phyloP scores from a whole-genome alignment of 2,113 vertebrate genomes.

The Coreoperca whiteheadi region DNA sequence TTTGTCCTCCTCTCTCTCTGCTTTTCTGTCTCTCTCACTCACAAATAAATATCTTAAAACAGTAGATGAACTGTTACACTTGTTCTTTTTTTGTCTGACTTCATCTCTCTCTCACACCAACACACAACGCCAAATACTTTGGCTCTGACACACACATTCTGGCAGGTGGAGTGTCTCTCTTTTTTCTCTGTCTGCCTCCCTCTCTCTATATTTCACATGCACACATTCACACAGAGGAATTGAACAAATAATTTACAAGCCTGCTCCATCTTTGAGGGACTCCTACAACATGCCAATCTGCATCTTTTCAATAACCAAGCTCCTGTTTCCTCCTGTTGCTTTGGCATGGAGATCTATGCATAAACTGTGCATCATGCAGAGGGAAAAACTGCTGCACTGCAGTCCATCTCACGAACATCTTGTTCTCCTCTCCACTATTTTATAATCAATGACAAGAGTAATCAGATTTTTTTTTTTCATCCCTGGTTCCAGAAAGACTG shows the following conservation, averaged over 20 bases:
- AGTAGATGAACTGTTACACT: constrained; percentile 15
- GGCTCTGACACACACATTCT: constrained; percentile 51
- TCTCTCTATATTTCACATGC: constrained; percentile 32
- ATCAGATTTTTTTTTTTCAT: constrained; percentile 56
- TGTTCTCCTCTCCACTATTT: constrained; percentile 61
- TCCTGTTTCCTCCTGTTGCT: constrained; percentile 46
- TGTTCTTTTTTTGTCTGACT: constrained; percentile 2
- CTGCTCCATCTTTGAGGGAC: constrained; percentile 47
- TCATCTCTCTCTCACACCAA: constrained; percentile 28
- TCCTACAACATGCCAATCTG: constrained; percentile 52
- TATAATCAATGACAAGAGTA: constrained; percentile 73
- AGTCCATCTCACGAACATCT: constrained; percentile 72
- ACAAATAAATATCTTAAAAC: constrained; percentile 23
- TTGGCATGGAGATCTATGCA: constrained; percentile 55
- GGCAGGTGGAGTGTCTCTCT: constrained; percentile 59
- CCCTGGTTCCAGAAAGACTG: constrained; percentile 64
- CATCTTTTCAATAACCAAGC: constrained; percentile 56
- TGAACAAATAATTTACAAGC: constrained; percentile 54
- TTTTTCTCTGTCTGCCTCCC: constrained; percentile 39
- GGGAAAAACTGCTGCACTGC: constrained; percentile 41
- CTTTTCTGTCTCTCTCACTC: constrained; percentile 9
- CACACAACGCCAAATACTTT: constrained; percentile 55
- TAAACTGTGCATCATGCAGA: constrained; percentile 32
- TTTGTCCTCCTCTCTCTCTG: constrained; percentile 27
- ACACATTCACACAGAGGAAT: constrained; percentile 40